Evolutionary conservation across 2,888 invertebrate species (phyloP).

Genomic region (Heliconius hortense): DNA sequence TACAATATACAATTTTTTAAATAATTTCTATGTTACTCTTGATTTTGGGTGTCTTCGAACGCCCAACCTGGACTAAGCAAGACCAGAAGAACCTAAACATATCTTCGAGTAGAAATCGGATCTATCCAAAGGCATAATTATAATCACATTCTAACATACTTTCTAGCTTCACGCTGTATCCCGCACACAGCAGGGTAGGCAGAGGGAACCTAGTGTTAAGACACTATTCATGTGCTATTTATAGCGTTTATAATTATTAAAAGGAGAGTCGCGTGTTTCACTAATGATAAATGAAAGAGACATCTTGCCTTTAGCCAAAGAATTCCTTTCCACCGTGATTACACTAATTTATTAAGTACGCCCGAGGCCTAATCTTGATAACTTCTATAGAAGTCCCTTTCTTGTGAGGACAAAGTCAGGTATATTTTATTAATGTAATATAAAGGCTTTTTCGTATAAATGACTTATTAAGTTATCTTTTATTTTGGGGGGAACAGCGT

Average conservation of each 20-base stretch:
- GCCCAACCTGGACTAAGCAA: too few species aligned
- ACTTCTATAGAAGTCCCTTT: slow-evolving; percentile 32
- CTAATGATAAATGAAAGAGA: slow-evolving; percentile 45
- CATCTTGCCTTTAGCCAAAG: slow-evolving; percentile 38
- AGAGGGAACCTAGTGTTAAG: too few species aligned
- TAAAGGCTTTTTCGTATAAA: slow-evolving; percentile 2
- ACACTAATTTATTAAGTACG: slow-evolving; percentile 46
- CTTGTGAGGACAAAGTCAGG: slow-evolving; percentile 1
- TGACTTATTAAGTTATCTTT: background rate
- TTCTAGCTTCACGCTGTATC: too few species aligned
- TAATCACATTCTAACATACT: too few species aligned
- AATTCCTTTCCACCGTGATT: slow-evolving; percentile 42
- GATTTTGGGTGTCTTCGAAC: too few species aligned
- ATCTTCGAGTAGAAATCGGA: too few species aligned
- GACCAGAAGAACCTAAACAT: too few species aligned
- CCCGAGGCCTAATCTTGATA: slow-evolving; percentile 39
- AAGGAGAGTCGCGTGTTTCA: background rate
- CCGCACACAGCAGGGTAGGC: too few species aligned
- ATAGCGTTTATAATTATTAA: background rate
- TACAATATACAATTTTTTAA: too few species aligned
- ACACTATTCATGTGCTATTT: background rate
- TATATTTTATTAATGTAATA: slow-evolving; percentile 15
- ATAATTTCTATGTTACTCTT: too few species aligned
- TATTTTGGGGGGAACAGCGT: background rate
- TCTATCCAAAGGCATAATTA: too few species aligned